These are phyloP conservation scores for Eupithecia inturbata DNA, from an alignment of 2,888 invertebrate species.

Conservation along the genomic window DNA sequence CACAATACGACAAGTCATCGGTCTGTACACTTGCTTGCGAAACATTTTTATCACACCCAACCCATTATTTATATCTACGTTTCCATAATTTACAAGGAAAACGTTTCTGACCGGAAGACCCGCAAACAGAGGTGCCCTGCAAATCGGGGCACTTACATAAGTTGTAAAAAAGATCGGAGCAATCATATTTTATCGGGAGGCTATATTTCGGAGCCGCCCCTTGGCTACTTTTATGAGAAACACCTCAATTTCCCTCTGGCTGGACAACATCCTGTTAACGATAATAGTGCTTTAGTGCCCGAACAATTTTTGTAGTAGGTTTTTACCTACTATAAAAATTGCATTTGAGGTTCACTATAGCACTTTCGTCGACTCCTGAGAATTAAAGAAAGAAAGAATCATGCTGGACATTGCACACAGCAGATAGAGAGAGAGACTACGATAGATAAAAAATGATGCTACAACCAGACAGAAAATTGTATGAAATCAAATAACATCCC, in stretches of 20 bases:
- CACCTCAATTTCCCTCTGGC: slow-evolving; percentile 64
- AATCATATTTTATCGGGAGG: slow-evolving; percentile 80
- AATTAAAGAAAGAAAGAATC: not conserved
- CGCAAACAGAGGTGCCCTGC: slow-evolving; percentile 48
- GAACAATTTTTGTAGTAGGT: not conserved
- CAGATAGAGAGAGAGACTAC: not conserved
- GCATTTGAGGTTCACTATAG: not conserved
- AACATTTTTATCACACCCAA: slow-evolving; percentile 7
- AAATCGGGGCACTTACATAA: slow-evolving; percentile 46
- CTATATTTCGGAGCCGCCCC: slow-evolving; percentile 62
- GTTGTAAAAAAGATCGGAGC: slow-evolving; percentile 75
- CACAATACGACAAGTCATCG: not conserved
- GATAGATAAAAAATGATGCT: not conserved
- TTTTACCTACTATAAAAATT: not conserved
- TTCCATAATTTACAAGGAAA: slow-evolving; percentile 22
- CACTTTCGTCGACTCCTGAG: not conserved
- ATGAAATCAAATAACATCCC: too few relatives aligned
- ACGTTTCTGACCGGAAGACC: slow-evolving; percentile 26
- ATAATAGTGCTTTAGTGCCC: slow-evolving; percentile 48
- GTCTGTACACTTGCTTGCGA: not conserved
- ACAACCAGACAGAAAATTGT: not conserved
- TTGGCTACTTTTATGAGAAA: slow-evolving; percentile 59
- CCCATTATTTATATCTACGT: slow-evolving; percentile 18
- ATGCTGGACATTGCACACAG: not conserved
- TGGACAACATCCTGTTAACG: slow-evolving; percentile 70